Evolutionary conservation across 2,888 invertebrate species (phyloP).

Genomic region (Rhimphoctona megacephalus): DNA sequence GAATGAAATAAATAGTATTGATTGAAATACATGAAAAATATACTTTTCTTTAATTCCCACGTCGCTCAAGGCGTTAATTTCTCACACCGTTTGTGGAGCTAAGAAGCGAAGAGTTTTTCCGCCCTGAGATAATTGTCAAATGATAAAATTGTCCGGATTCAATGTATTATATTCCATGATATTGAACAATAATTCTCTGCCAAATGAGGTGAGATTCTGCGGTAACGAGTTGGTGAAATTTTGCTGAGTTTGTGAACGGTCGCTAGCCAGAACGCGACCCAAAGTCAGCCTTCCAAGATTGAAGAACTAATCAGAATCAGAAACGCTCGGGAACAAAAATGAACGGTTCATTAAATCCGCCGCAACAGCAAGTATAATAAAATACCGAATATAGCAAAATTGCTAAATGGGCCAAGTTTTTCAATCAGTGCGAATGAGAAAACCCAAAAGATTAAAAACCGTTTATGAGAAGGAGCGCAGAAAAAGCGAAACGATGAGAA

Average conservation of each 20-base stretch:
- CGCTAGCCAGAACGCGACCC: conserved; percentile 28
- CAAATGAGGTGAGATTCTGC: no score
- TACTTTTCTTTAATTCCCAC: background rate
- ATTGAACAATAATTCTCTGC: conserved; percentile 56
- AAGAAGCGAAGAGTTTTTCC: conserved; percentile 10
- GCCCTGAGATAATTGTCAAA: background rate
- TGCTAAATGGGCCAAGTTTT: conserved; percentile 54
- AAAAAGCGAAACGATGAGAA: background rate
- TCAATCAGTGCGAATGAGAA: conserved; percentile 32
- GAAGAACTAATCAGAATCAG: conserved; percentile 58
- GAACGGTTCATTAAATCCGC: conserved; percentile 24
- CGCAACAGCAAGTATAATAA: conserved; percentile 2
- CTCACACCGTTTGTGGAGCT: background rate
- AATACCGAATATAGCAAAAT: conserved; percentile 31
- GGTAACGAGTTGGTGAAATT: no score
- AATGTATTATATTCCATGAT: conserved; percentile 38
- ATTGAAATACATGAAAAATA: background rate
- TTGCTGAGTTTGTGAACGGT: conserved; percentile 16
- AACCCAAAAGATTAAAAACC: conserved; percentile 30
- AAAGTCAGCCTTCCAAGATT: conserved; percentile 52
- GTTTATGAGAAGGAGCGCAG: conserved; percentile 15
- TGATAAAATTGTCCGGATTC: conserved; percentile 20
- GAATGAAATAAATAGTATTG: background rate
- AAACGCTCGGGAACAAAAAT: conserved; percentile 12
- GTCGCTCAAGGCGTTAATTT: conserved; percentile 6